Evolutionary conservation across 2,888 invertebrate species (phyloP), one percentile per base, ranked within the genome.

Genomic region (Euphydryas editha): DNA sequence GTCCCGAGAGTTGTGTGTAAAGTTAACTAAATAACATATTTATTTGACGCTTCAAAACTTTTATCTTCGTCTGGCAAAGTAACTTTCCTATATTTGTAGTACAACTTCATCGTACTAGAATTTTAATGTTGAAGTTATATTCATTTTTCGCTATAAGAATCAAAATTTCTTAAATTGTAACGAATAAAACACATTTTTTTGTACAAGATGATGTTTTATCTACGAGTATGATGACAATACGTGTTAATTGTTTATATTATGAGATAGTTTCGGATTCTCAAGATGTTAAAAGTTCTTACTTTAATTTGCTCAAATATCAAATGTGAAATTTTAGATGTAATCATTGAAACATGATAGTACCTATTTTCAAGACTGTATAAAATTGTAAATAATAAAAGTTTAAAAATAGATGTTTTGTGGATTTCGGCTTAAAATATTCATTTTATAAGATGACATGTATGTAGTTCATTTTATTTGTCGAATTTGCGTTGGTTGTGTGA

Each of bases 1-100:
- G 97, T 69, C 97, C 97, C 49, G 97, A 97, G 86, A 97, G 97
- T 92, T 97, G 97, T 92, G 97, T 97, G 83, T 97, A 78, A 36
- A 17, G 17, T 7, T 17, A 36, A 54, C 7, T 11, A 30, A 85
- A 80, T 68, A 67, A 67, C 71, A 20, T 64, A 67, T 64, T 56
- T 54, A 63, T 55, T 59, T 18, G 39, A 57, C 20, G 39, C 42
- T 54, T 67, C n/a, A 20, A 21, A 65, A 63, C 62, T 60, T 69
- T 63, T 54, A 51, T 24, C 49, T 15, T 0, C 4, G 21, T 21
- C 21, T 13, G 15, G 21, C n/a, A 17, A 54, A 54, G 13, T 54
- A 49, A 37, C 17, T 10, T 54, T 54, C 49, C 49, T 21, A 24
- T 24, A 49, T 44, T 44, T 44, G 6, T 44, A 44, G n/a, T 15